A percentile compares a stretch with the other conserved stretches of the same genome.
Evolutionary conservation across 2,797 vertebrate species (phyloP).

Genomic region (Eulemur albifrons): DNA sequence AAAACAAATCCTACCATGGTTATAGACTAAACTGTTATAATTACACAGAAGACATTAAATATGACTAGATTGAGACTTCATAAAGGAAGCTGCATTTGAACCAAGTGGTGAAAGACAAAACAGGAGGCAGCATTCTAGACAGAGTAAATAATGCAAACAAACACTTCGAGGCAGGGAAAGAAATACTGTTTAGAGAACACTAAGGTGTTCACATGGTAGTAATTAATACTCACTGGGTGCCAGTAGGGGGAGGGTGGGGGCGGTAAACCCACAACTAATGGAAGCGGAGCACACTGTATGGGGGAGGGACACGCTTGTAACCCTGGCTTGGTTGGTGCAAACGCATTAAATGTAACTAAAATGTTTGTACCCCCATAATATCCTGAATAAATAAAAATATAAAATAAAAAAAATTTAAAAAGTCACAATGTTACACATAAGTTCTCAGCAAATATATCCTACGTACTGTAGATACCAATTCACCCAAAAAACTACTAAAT

Average conservation of each 20-base stretch:
- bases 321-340: no score
- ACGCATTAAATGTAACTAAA: no score
- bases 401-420: no score
- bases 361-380: no score
- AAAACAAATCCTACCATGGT: background rate
- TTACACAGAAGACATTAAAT: background rate
- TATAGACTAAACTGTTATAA: background rate
- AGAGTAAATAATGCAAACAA: background rate
- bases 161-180: background rate
- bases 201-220: no score
- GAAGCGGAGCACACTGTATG: no score
- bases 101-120: background rate
- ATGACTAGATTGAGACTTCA: background rate
- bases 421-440: background rate
- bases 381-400: no score
- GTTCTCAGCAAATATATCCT: background rate
- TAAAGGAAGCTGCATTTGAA: background rate
- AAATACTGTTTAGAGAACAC: background rate
- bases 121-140: background rate
- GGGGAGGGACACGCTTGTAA: no score
- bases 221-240: no score
- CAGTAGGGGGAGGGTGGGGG: rapidly evolving
- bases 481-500: background rate
- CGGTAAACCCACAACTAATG: no score
- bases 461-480: background rate